Evolutionary conservation across 2,888 invertebrate species (phyloP).

Genomic region (Diarsia mendica): DNA sequence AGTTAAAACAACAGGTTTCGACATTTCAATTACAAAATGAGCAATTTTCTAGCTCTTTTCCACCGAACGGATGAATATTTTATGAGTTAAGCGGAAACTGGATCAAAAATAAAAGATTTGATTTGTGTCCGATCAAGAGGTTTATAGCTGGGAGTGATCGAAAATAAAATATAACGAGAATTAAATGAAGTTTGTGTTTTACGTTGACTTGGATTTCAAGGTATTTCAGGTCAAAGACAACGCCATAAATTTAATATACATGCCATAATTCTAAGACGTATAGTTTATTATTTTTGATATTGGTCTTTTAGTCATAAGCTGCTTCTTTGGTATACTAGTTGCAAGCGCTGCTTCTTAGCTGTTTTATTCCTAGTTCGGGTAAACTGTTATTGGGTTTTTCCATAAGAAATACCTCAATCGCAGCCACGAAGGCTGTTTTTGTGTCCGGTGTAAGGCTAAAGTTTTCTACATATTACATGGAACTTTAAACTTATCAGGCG

Average conservation of each 20-base stretch:
- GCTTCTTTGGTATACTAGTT: too few species aligned
- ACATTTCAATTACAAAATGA: constrained; percentile 4
- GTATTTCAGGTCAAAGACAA: not conserved
- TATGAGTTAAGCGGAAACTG: constrained; percentile 7
- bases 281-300: not conserved
- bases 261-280: not conserved
- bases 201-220: not conserved
- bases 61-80: constrained; percentile 21
- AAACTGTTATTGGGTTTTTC: too few species aligned
- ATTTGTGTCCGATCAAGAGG: constrained; percentile 6
- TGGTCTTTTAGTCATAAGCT: not conserved
- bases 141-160: not conserved
- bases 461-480: not conserved
- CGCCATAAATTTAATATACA: not conserved
- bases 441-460: not conserved
- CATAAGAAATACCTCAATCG: too few species aligned
- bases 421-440: too few species aligned
- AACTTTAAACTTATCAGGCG: not conserved
- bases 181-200: constrained; percentile 6
- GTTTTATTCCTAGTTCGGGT: too few species aligned
- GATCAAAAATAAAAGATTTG: constrained; percentile 30
- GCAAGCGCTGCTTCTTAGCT: too few species aligned
- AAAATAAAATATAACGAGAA: not conserved
- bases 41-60: constrained; percentile 16
- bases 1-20: not conserved